A percentile compares a stretch with the other conserved stretches of the same genome.
Conservation (phyloP, 2,888 invertebrate genomes). For the Hydriomena furcata region DNA sequence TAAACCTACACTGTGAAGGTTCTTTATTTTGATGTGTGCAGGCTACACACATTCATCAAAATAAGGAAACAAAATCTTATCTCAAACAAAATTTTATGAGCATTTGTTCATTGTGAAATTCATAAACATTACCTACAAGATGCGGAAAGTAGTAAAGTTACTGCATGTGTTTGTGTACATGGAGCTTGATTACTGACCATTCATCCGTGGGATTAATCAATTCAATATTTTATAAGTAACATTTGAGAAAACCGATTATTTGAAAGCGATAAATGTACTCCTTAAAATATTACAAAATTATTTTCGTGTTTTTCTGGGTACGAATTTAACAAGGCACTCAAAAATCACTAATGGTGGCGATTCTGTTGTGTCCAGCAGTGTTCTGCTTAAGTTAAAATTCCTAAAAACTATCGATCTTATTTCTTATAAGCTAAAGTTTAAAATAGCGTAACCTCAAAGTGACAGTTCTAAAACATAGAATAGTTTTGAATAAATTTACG, state of each 20-base stretch:
- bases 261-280: conserved; percentile 11
- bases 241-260: neutral
- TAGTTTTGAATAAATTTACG: no score
- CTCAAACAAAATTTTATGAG: conserved; percentile 56
- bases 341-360: no score
- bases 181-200: conserved; percentile 37
- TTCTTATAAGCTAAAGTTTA: no score
- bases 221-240: conserved; percentile 10
- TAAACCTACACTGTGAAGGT: neutral
- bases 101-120: conserved; percentile 64
- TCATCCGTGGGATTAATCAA: conserved; percentile 59
- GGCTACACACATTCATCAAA: conserved; percentile 15
- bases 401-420: no score
- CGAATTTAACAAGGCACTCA: no score
- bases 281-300: conserved; percentile 7
- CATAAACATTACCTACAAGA: conserved; percentile 48
- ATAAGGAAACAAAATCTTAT: conserved; percentile 27
- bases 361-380: no score
- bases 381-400: no score
- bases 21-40: no score
- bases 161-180: neutral
- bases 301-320: conserved; percentile 13
- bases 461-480: no score
- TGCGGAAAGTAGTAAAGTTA: conserved; percentile 23
- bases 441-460: no score